phyloP scores from a whole-genome alignment of 2,888 invertebrate species.

The Macrophya annulata region DNA sequence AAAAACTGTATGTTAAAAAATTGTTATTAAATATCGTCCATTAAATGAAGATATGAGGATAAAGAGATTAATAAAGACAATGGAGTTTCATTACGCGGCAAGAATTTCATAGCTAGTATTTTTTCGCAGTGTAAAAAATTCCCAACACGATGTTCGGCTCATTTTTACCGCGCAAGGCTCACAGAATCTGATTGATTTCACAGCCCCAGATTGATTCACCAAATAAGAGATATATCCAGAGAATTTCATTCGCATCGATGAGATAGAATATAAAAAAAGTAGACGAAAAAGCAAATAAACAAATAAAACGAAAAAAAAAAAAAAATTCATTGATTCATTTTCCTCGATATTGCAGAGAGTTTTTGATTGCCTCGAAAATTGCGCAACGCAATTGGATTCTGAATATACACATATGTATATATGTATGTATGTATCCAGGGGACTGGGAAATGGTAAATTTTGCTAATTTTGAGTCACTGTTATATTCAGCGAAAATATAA shows the following conservation, averaged over 20 bases:
- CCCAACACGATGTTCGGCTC: slow-evolving; percentile 15
- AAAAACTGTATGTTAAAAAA: background rate
- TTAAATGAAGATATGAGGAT: background rate
- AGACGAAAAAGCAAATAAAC: too few species aligned
- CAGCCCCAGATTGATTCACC: slow-evolving; percentile 42
- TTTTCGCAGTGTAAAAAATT: background rate
- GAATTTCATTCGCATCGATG: slow-evolving; percentile 24
- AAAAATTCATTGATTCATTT: slow-evolving; percentile 16
- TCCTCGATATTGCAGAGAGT: slow-evolving; percentile 4
- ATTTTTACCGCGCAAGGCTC: slow-evolving; percentile 35
- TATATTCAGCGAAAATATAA: slow-evolving; percentile 16
- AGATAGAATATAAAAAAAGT: background rate
- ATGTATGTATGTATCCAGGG: background rate
- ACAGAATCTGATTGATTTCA: slow-evolving; percentile 34
- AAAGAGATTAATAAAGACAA: background rate
- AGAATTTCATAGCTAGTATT: background rate
- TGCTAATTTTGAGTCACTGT: slow-evolving; percentile 5
- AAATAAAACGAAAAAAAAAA: too few species aligned
- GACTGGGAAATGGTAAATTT: background rate
- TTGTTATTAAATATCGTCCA: background rate
- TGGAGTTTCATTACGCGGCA: background rate
- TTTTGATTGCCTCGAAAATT: slow-evolving; percentile 47
- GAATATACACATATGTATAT: background rate
- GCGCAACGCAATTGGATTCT: background rate
- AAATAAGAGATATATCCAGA: slow-evolving; percentile 40